phyloP scores from a whole-genome alignment of 2,113 vertebrate species.

The Ptyas mucosa region DNA sequence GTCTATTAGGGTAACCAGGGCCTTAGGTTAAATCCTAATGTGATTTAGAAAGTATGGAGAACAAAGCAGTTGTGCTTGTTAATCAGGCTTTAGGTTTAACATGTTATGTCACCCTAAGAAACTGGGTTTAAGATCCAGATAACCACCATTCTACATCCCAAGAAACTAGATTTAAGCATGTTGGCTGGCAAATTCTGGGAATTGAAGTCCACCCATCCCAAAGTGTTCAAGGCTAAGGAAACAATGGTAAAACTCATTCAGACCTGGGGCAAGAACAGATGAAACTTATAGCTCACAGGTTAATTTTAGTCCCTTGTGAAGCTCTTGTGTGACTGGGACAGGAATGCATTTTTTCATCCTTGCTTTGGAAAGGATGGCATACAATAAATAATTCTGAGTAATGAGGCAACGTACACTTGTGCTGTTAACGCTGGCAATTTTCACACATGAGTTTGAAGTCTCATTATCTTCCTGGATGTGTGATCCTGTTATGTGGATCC shows the following conservation, averaged over 20 bases:
- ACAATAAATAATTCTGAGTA: neutral
- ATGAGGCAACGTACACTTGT: neutral
- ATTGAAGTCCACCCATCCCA: neutral
- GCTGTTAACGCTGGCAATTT: neutral
- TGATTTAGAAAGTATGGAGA: neutral
- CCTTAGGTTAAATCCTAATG: neutral
- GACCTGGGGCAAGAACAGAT: neutral
- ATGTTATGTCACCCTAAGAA: neutral
- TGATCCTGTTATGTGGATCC: neutral
- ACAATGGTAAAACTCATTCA: neutral
- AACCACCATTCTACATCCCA: neutral
- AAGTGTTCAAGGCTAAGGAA: neutral
- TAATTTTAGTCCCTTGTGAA: neutral
- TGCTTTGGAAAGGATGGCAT: neutral
- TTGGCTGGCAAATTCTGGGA: neutral
- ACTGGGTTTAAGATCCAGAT: neutral
- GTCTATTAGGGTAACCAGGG: neutral
- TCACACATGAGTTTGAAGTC: neutral
- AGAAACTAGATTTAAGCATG: neutral
- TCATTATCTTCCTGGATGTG: neutral
- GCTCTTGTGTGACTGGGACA: neutral
- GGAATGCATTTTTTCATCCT: neutral
- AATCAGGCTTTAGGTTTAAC: neutral
- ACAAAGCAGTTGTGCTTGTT: neutral
- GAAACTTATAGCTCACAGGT: neutral